Evolutionary conservation across 2,888 invertebrate species (phyloP).

Genomic region (Pyrocoelia pectoralis): DNA sequence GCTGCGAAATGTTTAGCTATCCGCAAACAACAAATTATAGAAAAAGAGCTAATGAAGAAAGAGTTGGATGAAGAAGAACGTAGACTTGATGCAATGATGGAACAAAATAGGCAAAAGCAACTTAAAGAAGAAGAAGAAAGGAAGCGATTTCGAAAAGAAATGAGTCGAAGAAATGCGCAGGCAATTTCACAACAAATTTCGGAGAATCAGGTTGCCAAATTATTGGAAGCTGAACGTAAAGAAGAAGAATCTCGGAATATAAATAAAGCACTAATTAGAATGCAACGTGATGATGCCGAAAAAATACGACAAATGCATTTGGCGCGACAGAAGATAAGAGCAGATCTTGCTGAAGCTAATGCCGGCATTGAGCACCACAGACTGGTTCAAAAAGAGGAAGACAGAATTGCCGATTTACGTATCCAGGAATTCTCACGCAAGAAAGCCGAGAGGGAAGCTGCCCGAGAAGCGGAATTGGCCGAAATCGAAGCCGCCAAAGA

Average conservation of each 20-base stretch:
- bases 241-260: conserved; percentile 72
- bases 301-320: conserved; percentile 65
- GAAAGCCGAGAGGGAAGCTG: conserved; percentile 69
- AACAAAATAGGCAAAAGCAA: conserved; percentile 68
- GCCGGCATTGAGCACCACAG: conserved; percentile 68
- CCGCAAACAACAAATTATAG: conserved; percentile 81
- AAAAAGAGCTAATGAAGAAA: conserved; percentile 65
- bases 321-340: conserved; percentile 64
- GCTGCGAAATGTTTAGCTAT: conserved; percentile 87
- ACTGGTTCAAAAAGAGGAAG: conserved; percentile 71
- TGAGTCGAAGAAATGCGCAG: conserved; percentile 40
- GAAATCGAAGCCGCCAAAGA: conserved; percentile 68
- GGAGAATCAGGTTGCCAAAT: conserved; percentile 62
- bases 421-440: conserved; percentile 68
- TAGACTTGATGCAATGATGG: conserved; percentile 75
- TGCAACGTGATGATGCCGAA: conserved; percentile 70
- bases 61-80: conserved; percentile 66
- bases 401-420: conserved; percentile 69
- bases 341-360: conserved; percentile 69
- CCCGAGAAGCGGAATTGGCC: conserved; percentile 63
- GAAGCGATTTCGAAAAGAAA: conserved; percentile 58
- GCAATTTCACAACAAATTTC: conserved; percentile 60
- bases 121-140: conserved; percentile 63
- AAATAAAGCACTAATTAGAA: conserved; percentile 69
- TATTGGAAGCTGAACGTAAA: conserved; percentile 71